Conservation (phyloP, 2,888 invertebrate genomes). For the Hydrotaea cyrtoneurina region DNA sequence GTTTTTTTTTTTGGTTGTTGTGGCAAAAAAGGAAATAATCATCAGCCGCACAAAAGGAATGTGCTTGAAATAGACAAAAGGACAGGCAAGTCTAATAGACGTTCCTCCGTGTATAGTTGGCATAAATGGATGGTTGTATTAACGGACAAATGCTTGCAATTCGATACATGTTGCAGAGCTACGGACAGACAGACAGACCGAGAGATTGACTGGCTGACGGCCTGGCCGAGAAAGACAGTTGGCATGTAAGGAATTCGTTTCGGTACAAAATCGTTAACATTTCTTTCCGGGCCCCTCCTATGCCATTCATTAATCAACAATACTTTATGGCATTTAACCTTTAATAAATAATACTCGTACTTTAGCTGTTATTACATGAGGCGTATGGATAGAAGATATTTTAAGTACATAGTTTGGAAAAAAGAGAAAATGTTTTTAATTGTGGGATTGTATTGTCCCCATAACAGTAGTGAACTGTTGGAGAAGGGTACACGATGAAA, state of each 20-base stretch:
- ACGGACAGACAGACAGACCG: not conserved
- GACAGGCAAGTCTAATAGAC: not conserved
- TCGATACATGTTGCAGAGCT: not conserved
- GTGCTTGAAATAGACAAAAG: not conserved
- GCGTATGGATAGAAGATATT: not conserved
- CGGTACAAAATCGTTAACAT: not conserved
- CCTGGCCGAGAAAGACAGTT: not conserved
- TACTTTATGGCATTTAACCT: not conserved
- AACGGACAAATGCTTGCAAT: not conserved
- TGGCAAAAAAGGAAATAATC: conserved; percentile 1
- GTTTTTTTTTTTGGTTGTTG: not conserved
- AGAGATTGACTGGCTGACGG: not conserved
- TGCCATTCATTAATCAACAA: not conserved
- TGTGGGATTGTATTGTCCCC: not conserved
- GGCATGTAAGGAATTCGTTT: conserved; percentile 6
- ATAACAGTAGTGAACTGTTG: no score
- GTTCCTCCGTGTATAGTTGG: not conserved
- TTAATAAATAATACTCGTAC: not conserved
- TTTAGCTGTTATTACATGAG: not conserved
- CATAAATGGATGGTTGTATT: not conserved
- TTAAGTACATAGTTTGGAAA: no score
- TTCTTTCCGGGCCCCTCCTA: not conserved
- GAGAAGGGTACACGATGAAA: no score
- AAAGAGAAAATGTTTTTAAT: not conserved
- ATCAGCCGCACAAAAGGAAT: not conserved